Percentiles rank a stretch among this genome's conserved stretches.
phyloP scores from a whole-genome alignment of 2,113 vertebrate species.

The Microtus pennsylvanicus region DNA sequence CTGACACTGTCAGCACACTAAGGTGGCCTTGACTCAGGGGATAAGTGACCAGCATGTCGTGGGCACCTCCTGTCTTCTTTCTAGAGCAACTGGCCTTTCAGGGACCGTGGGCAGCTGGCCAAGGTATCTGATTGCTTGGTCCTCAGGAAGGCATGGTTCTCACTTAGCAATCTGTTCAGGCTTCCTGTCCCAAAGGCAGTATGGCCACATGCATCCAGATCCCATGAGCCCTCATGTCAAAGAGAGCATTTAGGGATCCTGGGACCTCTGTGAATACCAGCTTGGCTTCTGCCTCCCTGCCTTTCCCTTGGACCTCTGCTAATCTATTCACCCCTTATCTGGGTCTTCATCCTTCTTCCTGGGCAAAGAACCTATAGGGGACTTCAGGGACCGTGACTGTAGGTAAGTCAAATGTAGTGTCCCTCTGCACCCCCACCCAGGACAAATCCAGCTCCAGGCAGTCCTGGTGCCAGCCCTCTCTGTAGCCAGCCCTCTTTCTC shows the following conservation, averaged over 20 bases:
- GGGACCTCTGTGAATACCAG: neutral
- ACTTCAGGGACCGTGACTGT: neutral
- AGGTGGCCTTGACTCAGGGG: neutral
- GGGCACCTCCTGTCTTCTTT: neutral
- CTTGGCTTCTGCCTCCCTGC: neutral
- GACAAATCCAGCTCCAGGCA: neutral
- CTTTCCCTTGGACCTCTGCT: neutral
- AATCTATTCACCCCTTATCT: too few species aligned
- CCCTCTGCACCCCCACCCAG: too few species aligned
- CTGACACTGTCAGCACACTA: neutral
- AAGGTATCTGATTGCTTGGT: neutral
- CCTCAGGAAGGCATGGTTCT: neutral
- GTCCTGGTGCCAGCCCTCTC: too few species aligned
- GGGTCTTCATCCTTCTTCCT: neutral
- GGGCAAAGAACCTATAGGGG: neutral
- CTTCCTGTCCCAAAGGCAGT: neutral
- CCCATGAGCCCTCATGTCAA: neutral
- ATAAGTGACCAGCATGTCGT: fast-evolving
- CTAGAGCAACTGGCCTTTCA: too few species aligned
- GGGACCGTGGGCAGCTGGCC: fast-evolving
- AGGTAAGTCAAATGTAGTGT: too few species aligned
- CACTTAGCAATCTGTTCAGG: neutral
- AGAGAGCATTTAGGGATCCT: neutral
- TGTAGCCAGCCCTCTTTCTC: too few species aligned
- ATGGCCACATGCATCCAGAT: too few species aligned